Evolutionary conservation across 2,113 vertebrate species (phyloP).

Genomic region (Chionodraco myersi): DNA sequence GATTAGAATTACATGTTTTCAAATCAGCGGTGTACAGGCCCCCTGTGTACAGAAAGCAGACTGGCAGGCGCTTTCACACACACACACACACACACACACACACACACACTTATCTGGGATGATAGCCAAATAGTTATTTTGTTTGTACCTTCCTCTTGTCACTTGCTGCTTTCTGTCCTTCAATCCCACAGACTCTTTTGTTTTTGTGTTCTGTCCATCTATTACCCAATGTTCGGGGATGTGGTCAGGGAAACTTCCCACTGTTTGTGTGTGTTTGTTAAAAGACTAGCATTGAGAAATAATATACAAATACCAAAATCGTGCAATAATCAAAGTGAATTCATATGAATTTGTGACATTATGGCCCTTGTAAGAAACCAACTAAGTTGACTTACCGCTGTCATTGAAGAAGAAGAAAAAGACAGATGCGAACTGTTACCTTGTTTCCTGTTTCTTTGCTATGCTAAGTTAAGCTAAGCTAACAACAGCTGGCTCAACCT

Average conservation of each 20-base stretch:
- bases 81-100: constrained; percentile 23
- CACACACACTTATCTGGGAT: constrained; percentile 56
- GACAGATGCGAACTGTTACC: not conserved
- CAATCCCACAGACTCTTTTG: constrained; percentile 59
- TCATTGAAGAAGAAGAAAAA: not conserved
- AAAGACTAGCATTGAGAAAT: not conserved
- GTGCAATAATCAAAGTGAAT: not conserved
- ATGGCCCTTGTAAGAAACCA: not conserved
- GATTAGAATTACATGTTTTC: constrained; percentile 40
- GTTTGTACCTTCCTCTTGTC: constrained; percentile 79
- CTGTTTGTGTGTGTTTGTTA: not conserved
- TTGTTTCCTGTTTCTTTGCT: not conserved
- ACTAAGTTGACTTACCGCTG: not conserved
- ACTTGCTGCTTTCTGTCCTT: constrained; percentile 74
- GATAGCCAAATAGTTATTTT: constrained; percentile 74
- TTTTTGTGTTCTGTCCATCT: constrained; percentile 43
- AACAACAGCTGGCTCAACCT: not conserved
- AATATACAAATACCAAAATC: not conserved
- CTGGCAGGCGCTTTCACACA: constrained; percentile 70
- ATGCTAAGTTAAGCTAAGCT: constrained; percentile 2
- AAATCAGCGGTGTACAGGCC: constrained; percentile 58
- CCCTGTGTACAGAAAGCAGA: constrained; percentile 72
- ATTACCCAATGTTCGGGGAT: constrained; percentile 27
- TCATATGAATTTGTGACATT: not conserved
- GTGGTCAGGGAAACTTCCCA: constrained; percentile 23